phyloP scores from a whole-genome alignment of 1,140 invertebrate genomes.

The Holcopasites calliopsidis region DNA sequence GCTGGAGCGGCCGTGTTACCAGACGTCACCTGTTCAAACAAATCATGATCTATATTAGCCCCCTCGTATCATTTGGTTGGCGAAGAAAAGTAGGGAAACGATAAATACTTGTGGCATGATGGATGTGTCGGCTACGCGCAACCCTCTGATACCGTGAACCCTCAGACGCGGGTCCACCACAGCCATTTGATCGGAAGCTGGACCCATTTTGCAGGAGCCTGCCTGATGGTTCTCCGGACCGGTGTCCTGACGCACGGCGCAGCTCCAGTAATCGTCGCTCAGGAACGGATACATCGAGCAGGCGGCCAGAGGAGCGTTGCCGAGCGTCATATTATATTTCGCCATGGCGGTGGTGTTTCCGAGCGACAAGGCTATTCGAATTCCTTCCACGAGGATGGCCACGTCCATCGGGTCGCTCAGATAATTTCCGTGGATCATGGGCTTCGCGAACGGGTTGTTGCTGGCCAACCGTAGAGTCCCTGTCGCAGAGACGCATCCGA shows the following conservation, averaged over 20 bases:
- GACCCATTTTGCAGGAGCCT: slow-evolving; percentile 91
- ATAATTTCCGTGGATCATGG: slow-evolving; percentile 83
- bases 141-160: slow-evolving; percentile 78
- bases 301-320: slow-evolving; percentile 72
- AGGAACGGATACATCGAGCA: slow-evolving; percentile 83
- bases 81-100: background rate
- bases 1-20: slow-evolving; percentile 79
- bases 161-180: slow-evolving; percentile 86
- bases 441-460: slow-evolving; percentile 81
- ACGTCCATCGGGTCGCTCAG: slow-evolving; percentile 77
- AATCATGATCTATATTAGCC: too few species aligned
- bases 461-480: slow-evolving; percentile 73
- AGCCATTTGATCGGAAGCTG: slow-evolving; percentile 82
- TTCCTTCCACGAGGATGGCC: slow-evolving; percentile 77
- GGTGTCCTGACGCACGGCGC: slow-evolving; percentile 86
- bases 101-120: slow-evolving; percentile 80
- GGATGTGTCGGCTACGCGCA: slow-evolving; percentile 81
- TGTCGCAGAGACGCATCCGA: background rate
- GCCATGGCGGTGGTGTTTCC: slow-evolving; percentile 75
- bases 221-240: slow-evolving; percentile 92
- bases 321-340: slow-evolving; percentile 78
- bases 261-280: slow-evolving; percentile 88
- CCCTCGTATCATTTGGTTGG: too few species aligned
- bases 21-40: slow-evolving; percentile 71
- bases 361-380: slow-evolving; percentile 75